Evolutionary conservation across 2,113 vertebrate genomes (phyloP).

Genomic region (Struthio camelus): DNA sequence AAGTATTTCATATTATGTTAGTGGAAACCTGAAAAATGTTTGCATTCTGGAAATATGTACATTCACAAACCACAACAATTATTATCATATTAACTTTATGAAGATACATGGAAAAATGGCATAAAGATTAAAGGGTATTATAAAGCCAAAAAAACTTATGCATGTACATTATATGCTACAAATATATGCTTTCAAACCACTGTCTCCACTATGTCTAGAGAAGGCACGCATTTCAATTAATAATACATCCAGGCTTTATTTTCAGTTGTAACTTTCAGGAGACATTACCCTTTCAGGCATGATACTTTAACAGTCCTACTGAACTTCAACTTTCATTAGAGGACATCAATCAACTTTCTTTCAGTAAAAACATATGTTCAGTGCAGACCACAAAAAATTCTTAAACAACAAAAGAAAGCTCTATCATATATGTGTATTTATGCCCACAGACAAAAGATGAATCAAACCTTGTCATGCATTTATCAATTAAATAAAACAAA

Average conservation of each 20-base stretch:
- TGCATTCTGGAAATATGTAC: constrained; percentile 12
- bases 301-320: constrained; percentile 37
- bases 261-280: constrained; percentile 49
- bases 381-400: constrained; percentile 21
- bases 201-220: constrained; percentile 68
- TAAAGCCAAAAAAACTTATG: constrained; percentile 57
- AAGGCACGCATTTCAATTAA: constrained; percentile 62
- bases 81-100: constrained; percentile 55
- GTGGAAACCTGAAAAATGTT: constrained; percentile 7
- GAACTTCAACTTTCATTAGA: constrained; percentile 46
- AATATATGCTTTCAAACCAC: constrained; percentile 61
- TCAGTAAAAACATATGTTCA: constrained; percentile 58
- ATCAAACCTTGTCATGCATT: background rate
- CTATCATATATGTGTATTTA: background rate
- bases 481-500: background rate
- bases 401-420: constrained; percentile 28
- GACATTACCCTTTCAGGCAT: constrained; percentile 46
- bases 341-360: constrained; percentile 52
- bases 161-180: constrained; percentile 9
- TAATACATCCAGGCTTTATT: constrained; percentile 43
- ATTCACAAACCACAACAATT: constrained; percentile 44
- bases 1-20: background rate
- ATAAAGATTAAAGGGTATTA: constrained; percentile 62
- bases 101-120: constrained; percentile 40
- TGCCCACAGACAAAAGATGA: background rate